Percentiles rank a stretch among this genome's conserved stretches.
Conservation (phyloP, 1,140 invertebrate species). For the Gryllus bimaculatus region DNA sequence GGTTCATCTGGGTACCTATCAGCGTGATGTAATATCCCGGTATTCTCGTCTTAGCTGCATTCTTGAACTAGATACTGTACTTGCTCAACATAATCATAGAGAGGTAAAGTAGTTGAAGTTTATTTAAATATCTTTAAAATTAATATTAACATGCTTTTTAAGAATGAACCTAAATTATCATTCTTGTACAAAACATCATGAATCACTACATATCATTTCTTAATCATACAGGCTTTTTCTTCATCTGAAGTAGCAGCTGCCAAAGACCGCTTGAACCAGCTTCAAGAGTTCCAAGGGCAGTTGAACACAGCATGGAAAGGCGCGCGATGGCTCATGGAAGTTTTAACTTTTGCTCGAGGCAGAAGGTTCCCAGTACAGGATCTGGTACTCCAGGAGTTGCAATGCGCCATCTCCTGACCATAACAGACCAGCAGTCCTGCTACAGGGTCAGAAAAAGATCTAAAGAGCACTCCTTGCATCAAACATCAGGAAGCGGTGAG, state of each 20-base stretch:
- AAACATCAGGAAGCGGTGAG: neutral
- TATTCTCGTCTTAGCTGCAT: constrained; percentile 87
- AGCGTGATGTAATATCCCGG: constrained; percentile 72
- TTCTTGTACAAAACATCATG: too few relatives aligned
- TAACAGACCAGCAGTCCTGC: constrained; percentile 12
- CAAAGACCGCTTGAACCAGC: constrained; percentile 67
- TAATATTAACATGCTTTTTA: too few relatives aligned
- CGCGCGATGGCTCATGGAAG: constrained; percentile 89
- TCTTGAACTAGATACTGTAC: constrained; percentile 80
- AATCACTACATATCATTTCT: neutral
- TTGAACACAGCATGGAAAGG: constrained; percentile 83
- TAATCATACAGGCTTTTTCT: constrained; percentile 63
- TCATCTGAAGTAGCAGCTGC: constrained; percentile 73
- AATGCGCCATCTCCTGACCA: constrained; percentile 13
- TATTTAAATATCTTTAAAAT: neutral
- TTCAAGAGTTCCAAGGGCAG: constrained; percentile 72
- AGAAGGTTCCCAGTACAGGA: constrained; percentile 35
- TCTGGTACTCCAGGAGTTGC: constrained; percentile 8
- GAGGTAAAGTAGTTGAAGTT: constrained; percentile 42
- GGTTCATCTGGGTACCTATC: constrained; percentile 86
- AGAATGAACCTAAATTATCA: too few relatives aligned
- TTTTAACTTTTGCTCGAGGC: constrained; percentile 84
- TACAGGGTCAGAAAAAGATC: neutral
- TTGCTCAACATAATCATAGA: constrained; percentile 83
- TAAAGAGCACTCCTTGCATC: neutral